Conservation (phyloP, 2,797 vertebrate genomes). For the Hoplostethus atlanticus region DNA sequence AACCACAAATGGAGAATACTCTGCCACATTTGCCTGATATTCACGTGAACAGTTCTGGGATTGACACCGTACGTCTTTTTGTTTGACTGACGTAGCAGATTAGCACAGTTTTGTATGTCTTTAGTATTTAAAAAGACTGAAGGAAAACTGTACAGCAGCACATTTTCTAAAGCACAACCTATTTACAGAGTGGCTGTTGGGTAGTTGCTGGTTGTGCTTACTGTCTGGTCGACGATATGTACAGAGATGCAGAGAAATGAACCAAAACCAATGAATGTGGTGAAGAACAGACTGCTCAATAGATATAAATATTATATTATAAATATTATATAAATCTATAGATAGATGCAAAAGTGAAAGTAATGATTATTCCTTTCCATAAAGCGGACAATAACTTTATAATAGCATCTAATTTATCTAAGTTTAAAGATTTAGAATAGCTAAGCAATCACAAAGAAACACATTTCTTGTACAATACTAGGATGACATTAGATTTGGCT, state of each 20-base stretch:
- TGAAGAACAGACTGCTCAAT: slow-evolving; percentile 7
- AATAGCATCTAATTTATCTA: slow-evolving; percentile 2
- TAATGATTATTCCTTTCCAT: slow-evolving; percentile 12
- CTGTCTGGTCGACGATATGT: not conserved
- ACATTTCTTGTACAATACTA: not conserved
- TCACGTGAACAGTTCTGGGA: slow-evolving; percentile 15
- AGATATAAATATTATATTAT: too few relatives aligned
- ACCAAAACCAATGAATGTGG: not conserved
- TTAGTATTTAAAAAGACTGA: not conserved
- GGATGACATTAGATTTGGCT: slow-evolving; percentile 1
- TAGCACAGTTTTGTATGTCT: not conserved
- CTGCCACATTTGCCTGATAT: slow-evolving; percentile 58
- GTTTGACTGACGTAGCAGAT: not conserved
- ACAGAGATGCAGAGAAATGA: not conserved
- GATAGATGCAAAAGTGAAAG: not conserved
- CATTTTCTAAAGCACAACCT: slow-evolving; percentile 42
- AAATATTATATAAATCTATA: slow-evolving; percentile 35
- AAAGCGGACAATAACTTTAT: slow-evolving; percentile 26
- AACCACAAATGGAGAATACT: not conserved
- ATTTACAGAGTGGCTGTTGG: not conserved
- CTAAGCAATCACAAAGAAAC: not conserved
- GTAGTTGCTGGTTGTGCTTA: slow-evolving; percentile 13
- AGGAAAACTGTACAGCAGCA: slow-evolving; percentile 12
- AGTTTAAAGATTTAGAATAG: slow-evolving; percentile 2
- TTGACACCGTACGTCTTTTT: not conserved